phyloP scores from a whole-genome alignment of 2,113 vertebrate genomes.

The Saimiri boliviensis region DNA sequence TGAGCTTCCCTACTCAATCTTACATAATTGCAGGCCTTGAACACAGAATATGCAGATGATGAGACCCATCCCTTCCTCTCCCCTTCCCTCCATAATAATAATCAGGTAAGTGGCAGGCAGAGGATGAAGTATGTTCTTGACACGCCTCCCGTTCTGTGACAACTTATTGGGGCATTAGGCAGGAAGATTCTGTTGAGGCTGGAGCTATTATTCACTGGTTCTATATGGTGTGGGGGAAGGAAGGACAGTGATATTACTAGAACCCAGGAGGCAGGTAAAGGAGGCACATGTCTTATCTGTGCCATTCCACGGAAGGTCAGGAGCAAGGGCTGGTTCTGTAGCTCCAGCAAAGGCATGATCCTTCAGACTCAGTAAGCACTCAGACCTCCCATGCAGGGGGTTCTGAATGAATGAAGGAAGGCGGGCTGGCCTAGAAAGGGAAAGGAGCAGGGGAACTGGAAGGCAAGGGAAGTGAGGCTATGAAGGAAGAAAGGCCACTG shows the following conservation, averaged over 20 bases:
- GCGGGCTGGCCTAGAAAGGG: too few species aligned
- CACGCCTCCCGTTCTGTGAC: not conserved
- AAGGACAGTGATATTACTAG: not conserved
- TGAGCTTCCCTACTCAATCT: not conserved
- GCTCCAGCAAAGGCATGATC: not conserved
- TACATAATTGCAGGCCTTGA: not conserved
- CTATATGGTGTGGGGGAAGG: not conserved
- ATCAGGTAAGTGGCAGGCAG: not conserved
- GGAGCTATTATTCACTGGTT: not conserved
- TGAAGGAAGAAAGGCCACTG: not conserved
- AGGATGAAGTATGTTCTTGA: not conserved
- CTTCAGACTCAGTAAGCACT: not conserved
- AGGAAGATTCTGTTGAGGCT: not conserved
- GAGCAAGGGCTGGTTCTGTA: not conserved
- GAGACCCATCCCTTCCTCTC: not conserved
- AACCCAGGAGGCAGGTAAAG: not conserved
- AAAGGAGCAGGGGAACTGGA: not conserved
- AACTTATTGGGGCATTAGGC: not conserved
- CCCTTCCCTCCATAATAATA: not conserved
- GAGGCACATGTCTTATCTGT: too few species aligned
- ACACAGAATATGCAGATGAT: not conserved
- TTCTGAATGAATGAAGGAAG: too few species aligned
- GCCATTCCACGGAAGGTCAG: not conserved
- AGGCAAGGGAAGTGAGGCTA: not conserved
- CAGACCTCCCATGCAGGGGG: not conserved